A percentile compares a stretch with the other conserved stretches of the same genome.
phyloP scores from a whole-genome alignment of 2,113 vertebrate species.

The Archocentrus centrarchus region DNA sequence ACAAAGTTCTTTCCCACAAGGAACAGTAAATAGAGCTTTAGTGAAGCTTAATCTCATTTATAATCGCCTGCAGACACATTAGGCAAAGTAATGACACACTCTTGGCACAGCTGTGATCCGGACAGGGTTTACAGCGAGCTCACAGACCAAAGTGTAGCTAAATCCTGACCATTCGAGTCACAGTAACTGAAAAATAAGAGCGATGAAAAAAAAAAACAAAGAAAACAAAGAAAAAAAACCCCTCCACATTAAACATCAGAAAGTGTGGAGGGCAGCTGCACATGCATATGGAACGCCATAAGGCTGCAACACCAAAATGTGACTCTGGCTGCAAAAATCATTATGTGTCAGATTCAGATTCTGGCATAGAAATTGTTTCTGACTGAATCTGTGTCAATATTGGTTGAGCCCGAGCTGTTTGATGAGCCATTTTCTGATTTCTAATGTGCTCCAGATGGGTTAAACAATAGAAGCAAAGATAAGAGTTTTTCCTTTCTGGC shows the following conservation, averaged over 20 bases:
- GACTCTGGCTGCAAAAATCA: conserved; percentile 19
- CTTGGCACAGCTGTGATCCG: neutral
- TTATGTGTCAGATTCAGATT: conserved; percentile 19
- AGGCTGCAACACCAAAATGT: conserved; percentile 2
- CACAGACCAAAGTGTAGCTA: neutral
- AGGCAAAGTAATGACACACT: neutral
- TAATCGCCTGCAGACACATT: neutral
- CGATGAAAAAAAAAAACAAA: conserved; percentile 3
- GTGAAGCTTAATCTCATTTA: neutral
- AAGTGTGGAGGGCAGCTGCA: neutral
- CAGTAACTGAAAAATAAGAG: neutral
- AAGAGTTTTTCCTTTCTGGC: neutral
- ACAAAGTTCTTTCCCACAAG: conserved; percentile 9
- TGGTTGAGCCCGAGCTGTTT: neutral
- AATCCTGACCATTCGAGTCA: neutral
- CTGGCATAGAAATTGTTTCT: neutral
- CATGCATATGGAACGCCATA: neutral
- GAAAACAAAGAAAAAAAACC: neutral
- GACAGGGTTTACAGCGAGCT: neutral
- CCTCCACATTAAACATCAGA: neutral
- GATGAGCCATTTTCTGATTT: neutral
- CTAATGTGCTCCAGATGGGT: conserved; percentile 17
- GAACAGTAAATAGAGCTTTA: neutral
- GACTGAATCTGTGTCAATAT: neutral
- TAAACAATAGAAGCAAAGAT: neutral